A percentile compares a stretch with the other conserved stretches of the same genome.
phyloP scores from a whole-genome alignment of 1,140 invertebrate genomes.

The Panonychus citri region DNA sequence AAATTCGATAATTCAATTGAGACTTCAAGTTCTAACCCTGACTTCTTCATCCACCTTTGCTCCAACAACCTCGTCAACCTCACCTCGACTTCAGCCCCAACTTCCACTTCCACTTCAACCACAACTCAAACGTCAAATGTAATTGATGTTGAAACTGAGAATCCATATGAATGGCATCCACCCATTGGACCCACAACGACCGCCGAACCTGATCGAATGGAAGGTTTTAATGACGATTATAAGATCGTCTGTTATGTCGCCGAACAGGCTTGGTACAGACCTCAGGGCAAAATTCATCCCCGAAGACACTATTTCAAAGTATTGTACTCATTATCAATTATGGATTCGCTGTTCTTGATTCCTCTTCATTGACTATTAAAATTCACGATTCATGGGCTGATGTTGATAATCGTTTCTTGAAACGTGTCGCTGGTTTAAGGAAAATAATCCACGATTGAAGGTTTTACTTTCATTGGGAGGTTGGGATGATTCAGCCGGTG shows the following conservation, averaged over 20 bases:
- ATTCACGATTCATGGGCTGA: conserved; percentile 66
- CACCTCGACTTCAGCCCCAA: background rate
- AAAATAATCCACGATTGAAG: conserved; percentile 44
- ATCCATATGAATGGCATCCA: background rate
- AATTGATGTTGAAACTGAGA: background rate
- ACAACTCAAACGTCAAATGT: background rate
- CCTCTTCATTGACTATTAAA: conserved; percentile 42
- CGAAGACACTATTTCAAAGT: conserved; percentile 74
- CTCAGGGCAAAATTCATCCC: conserved; percentile 63
- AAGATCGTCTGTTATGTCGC: conserved; percentile 62
- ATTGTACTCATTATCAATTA: conserved; percentile 86
- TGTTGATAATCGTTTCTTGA: conserved; percentile 53
- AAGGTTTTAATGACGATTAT: conserved; percentile 11
- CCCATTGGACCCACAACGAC: background rate
- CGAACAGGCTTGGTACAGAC: conserved; percentile 63
- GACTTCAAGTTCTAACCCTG: too few relatives aligned
- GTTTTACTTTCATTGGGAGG: conserved; percentile 53
- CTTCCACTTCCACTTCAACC: background rate
- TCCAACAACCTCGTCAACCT: background rate
- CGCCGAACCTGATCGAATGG: background rate
- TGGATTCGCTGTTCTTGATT: conserved; percentile 66
- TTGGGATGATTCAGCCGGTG: conserved; percentile 43
- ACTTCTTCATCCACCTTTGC: background rate
- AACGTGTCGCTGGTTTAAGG: conserved; percentile 38
- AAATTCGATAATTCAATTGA: background rate